Base-by-base conservation (phyloP, 2,888 invertebrate species). In the Himalopsyche japonica region DNA sequence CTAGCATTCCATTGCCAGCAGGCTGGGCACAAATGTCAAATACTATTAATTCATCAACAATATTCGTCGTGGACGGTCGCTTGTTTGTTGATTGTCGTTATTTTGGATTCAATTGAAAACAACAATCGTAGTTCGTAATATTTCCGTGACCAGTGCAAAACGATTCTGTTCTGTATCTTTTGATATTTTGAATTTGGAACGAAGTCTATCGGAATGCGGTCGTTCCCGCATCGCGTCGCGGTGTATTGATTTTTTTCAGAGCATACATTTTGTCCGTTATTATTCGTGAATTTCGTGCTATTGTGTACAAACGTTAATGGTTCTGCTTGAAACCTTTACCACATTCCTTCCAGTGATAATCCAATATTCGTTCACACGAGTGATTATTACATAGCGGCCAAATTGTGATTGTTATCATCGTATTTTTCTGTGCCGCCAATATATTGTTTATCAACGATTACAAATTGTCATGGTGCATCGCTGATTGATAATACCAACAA, bases 21-120 rank as follows among this genome's bases (percentile, higher is more conserved):
- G 94, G 94, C 94, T 93, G 93, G 94, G 94, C 94, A 93, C 93
- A 94, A 94, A 94, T 94, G 94, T 94, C 94, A 94, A 94, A 94
- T 93, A 93, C 91, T 90, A 92, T 91, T 92, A 92, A 92, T 87
- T 92, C 92, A 91, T 92, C 92, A 92, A 92, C 86, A 84, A 77
- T 80, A 83, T 81, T 79, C 83, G 76, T 80, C 49, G 80, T 20
- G 84, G 24, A 57, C 85, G 84, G 84, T 78, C 85, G 87, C 57
- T 49, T 2, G 47, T 47, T 49, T 24, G 64, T 47, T 34, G 57
- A 37, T 57, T 77, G 80, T 79, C 81, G 83, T 76, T 78, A 80
- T 78, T 83, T 81, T n/a, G 47, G 77, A 15, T 48, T 57, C 37
- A 78, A 27, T 27, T 81, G 77, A 32, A 81, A 78, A 79, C 37